These are phyloP conservation scores for Idaea aversata DNA, from an alignment of 2,888 invertebrate genomes.

Conservation along the genomic window DNA sequence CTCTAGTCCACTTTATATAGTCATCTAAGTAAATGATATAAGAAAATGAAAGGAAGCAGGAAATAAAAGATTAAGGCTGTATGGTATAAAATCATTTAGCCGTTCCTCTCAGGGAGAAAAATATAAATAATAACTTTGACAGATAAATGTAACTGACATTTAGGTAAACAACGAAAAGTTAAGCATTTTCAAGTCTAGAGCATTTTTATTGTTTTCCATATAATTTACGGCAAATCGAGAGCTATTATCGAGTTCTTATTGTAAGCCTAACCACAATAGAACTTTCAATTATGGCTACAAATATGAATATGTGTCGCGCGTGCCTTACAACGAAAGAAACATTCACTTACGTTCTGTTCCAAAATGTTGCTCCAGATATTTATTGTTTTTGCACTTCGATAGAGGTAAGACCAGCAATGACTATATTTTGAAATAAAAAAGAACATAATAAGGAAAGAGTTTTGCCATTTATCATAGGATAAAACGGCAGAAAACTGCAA, in stretches of 20 bases:
- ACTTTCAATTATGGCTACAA: constrained; percentile 10
- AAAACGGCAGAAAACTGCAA: too few relatives aligned
- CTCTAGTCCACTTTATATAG: too few relatives aligned
- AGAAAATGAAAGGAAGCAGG: too few relatives aligned
- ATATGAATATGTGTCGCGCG: constrained; percentile 58
- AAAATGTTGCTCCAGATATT: constrained; percentile 57
- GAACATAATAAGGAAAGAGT: not conserved
- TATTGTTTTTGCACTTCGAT: constrained; percentile 69
- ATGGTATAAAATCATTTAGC: too few relatives aligned
- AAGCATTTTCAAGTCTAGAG: not conserved
- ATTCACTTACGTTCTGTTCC: constrained; percentile 52
- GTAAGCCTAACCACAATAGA: not conserved
- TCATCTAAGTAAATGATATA: too few relatives aligned
- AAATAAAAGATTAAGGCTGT: too few relatives aligned
- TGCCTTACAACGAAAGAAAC: constrained; percentile 57
- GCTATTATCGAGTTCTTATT: not conserved
- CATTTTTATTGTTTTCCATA: not conserved
- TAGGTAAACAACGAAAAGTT: not conserved
- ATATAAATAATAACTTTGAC: too few relatives aligned
- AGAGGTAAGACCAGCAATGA: constrained; percentile 43
- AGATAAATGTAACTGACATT: too few relatives aligned
- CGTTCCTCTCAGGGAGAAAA: too few relatives aligned
- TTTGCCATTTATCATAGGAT: not conserved
- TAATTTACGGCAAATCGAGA: not conserved
- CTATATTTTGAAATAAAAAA: not conserved